These are phyloP conservation scores for Pseudachorutes palmiensis DNA, from an alignment of 1,140 invertebrate genomes.

Conservation along the genomic window DNA sequence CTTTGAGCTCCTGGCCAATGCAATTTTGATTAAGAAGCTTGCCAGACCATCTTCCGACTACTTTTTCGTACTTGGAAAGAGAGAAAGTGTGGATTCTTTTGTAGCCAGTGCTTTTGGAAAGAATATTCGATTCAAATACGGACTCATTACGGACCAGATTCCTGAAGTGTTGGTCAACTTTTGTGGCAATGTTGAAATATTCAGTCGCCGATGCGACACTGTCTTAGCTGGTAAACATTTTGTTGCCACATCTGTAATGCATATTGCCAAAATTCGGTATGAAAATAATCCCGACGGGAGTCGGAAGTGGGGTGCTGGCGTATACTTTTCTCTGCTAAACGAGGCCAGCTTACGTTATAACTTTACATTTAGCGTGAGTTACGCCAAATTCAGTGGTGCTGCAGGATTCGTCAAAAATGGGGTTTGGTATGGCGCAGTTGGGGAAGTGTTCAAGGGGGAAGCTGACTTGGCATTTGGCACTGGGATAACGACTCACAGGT, in stretches of 20 bases:
- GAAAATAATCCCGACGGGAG: conserved; percentile 11
- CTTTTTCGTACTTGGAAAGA: neutral
- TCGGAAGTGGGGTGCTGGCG: conserved; percentile 6
- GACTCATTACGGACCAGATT: neutral
- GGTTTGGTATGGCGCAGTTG: conserved; percentile 9
- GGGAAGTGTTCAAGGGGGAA: conserved; percentile 6
- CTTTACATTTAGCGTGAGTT: conserved; percentile 3
- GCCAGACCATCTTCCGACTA: neutral
- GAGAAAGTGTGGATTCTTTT: neutral
- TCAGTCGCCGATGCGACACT: neutral
- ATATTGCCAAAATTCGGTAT: conserved; percentile 5
- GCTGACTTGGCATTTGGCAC: conserved; percentile 8
- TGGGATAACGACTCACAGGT: neutral
- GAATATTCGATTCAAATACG: neutral
- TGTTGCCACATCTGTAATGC: neutral
- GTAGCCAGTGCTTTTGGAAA: neutral
- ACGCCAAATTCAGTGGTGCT: conserved; percentile 4
- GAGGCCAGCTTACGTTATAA: conserved; percentile 1
- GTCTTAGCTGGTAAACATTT: neutral
- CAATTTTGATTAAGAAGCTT: neutral
- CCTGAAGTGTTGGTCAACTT: neutral
- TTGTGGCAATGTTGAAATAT: neutral
- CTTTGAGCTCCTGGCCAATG: neutral
- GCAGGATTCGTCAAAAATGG: conserved; percentile 3
- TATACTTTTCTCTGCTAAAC: neutral